A percentile compares a stretch with the other conserved stretches of the same genome.
Conservation (phyloP, 2,113 vertebrate species). For the Neotoma lepida region DNA sequence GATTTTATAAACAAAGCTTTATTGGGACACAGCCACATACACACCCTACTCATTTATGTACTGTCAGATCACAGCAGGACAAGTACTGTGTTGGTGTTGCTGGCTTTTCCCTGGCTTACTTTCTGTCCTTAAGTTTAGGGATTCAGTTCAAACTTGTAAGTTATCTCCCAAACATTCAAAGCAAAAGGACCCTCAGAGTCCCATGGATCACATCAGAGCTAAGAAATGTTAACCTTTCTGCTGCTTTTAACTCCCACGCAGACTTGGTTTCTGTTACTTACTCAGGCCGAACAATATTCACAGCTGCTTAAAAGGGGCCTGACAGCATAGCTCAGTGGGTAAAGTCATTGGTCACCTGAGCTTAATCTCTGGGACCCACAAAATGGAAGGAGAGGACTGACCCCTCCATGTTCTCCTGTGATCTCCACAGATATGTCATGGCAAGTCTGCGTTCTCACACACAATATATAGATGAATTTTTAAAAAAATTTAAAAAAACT, state of each 20-base stretch:
- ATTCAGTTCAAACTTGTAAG: background rate
- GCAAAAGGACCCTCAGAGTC: background rate
- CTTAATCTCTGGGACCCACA: background rate
- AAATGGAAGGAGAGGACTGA: background rate
- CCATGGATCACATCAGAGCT: background rate
- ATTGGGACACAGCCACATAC: background rate
- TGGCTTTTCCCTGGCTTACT: background rate
- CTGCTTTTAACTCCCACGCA: background rate
- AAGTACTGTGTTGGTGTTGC: background rate
- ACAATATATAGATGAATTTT: background rate
- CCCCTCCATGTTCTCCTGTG: background rate
- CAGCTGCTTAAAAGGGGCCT: background rate
- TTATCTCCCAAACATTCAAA: background rate
- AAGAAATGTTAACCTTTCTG: background rate
- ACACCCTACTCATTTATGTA: background rate
- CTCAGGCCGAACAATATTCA: background rate
- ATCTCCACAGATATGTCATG: too few relatives aligned
- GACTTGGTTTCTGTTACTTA: background rate
- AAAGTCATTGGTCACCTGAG: background rate
- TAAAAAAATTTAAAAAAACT: background rate
- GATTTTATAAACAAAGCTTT: conserved; percentile 46
- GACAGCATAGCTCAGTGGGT: background rate
- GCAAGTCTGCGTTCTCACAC: background rate
- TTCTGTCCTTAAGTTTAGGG: background rate
- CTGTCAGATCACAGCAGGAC: background rate